Percentiles rank a stretch among this genome's conserved stretches.
Conservation (phyloP, 2,797 vertebrate genomes). For the Brachyalestes nurse region DNA sequence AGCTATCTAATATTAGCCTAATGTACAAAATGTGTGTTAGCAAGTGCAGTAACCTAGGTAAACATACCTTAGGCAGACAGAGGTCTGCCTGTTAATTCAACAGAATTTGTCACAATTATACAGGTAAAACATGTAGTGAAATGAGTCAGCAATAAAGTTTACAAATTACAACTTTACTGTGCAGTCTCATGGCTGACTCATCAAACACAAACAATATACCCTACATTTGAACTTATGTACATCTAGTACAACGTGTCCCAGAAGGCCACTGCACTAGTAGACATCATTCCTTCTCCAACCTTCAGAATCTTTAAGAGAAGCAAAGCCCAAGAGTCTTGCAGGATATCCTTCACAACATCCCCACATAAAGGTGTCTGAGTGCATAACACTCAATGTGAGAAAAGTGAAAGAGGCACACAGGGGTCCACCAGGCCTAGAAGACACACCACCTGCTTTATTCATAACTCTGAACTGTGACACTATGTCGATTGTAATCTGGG, state of each 20-base stretch:
- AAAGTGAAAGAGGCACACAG: background rate
- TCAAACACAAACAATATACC: too few relatives aligned
- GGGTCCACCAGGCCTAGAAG: background rate
- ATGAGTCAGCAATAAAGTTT: too few relatives aligned
- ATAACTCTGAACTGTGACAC: conserved; percentile 41
- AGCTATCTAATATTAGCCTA: too few relatives aligned
- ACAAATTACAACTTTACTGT: too few relatives aligned
- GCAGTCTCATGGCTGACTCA: too few relatives aligned
- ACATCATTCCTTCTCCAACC: background rate
- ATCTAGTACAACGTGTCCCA: background rate
- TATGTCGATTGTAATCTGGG: background rate
- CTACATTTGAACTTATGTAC: background rate
- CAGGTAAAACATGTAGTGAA: too few relatives aligned
- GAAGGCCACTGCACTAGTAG: background rate
- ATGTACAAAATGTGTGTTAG: too few relatives aligned
- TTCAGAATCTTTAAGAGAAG: background rate
- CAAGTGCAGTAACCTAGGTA: too few relatives aligned
- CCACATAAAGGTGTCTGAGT: conserved; percentile 5
- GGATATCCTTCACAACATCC: background rate
- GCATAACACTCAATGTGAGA: background rate
- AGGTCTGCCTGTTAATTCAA: too few relatives aligned
- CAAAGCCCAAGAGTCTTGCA: background rate
- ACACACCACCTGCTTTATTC: conserved; percentile 28
- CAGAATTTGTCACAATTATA: too few relatives aligned
- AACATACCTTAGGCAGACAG: too few relatives aligned